Base-by-base conservation (phyloP, 2,797 vertebrate genomes). In the Spondyliosoma cantharus region DNA sequence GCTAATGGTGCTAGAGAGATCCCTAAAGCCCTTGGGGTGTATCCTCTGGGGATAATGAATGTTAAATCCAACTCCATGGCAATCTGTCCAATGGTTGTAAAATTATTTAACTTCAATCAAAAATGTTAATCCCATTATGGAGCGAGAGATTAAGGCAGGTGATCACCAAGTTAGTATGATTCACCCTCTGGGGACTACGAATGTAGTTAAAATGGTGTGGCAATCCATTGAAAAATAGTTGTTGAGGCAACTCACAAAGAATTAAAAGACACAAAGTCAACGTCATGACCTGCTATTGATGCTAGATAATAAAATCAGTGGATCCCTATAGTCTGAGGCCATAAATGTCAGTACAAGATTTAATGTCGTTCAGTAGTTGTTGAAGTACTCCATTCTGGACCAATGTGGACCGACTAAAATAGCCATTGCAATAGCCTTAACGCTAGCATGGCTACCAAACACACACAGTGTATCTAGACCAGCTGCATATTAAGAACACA, bases 401-500 rank as follows among this genome's bases (percentile, higher is more conserved):
- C 17, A 57, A 60, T 64, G 20, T 46, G 17, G 7, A 66, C n/a
- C 37, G 50, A 25, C 20, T 17, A 50, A 25, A 19, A 53, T 12
- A 0, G 29, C 9, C 67, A 14, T 63, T 45, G 42, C 3, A 15
- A 15, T 15, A 71, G 66, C 13, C 12, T 25, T 17, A 32, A 6
- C 1, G 13, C 22, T 16, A 37, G n/a, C 19, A 52, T 2, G 24
- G 49, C 58, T 29, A 24, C 59, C 70, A 61, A 73, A 45, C 24
- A 7, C 1, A 15, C 49, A 27, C 11, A 0, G 8, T 76, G 42
- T 5, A 22, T 73, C 37, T 19, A 37, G 52, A 77, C 62, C 82
- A 85, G 67, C 85, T 91, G 78, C 58, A 83, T 66, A 72, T 66
- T 76, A 27, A 68, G 48, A 74, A 29, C 70, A 24, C 43, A 45